A percentile compares a stretch with the other conserved stretches of the same genome.
These are phyloP conservation scores for Sphaerodactylus townsendi DNA, from an alignment of 2,113 vertebrate species.

Conservation along the genomic window DNA sequence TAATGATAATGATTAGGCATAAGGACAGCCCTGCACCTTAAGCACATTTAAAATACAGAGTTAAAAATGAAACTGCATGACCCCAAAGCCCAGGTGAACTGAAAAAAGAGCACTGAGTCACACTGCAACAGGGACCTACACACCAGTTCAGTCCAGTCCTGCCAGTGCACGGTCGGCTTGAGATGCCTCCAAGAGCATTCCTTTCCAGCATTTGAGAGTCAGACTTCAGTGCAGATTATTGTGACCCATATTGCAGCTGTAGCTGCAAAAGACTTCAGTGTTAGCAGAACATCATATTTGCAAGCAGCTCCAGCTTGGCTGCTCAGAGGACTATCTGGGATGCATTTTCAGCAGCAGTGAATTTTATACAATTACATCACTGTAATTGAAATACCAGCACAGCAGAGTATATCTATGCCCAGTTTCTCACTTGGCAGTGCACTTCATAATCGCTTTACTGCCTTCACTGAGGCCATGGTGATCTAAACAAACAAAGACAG, in stretches of 20 bases:
- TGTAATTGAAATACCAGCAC: conserved; percentile 3
- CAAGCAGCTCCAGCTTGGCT: not conserved
- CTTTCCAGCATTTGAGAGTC: not conserved
- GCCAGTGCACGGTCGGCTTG: not conserved
- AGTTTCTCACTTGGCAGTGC: conserved; percentile 10
- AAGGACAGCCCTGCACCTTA: not conserved
- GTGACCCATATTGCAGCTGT: not conserved
- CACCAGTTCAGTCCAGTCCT: not conserved
- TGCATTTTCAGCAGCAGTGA: not conserved
- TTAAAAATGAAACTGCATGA: not conserved
- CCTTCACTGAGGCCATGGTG: not conserved
- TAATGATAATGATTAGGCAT: not conserved
- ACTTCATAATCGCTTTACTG: not conserved
- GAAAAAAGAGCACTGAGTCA: not conserved
- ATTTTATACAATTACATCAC: conserved; percentile 2
- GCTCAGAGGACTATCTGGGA: not conserved
- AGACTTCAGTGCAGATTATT: not conserved
- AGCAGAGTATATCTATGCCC: not conserved
- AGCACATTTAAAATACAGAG: not conserved
- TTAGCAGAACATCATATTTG: not conserved
- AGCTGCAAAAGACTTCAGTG: not conserved
- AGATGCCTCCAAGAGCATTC: not conserved
- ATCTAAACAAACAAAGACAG: not conserved
- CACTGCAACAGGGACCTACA: not conserved
- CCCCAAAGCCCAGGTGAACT: not conserved